phyloP scores from a whole-genome alignment of 2,797 vertebrate genomes.

The Pristis pectinata region DNA sequence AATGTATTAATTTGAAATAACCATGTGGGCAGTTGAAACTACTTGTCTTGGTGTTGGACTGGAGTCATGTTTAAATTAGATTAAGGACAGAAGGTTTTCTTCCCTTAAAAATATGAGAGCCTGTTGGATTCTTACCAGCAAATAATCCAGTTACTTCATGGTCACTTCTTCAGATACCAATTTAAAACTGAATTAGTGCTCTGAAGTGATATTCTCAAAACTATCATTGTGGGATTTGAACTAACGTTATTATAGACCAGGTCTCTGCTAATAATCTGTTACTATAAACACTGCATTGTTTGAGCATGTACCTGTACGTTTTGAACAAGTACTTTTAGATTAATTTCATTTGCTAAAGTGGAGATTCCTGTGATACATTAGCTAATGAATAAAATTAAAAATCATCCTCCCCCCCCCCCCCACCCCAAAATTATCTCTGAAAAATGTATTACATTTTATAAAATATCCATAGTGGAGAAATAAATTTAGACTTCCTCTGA shows the following conservation, averaged over 20 bases:
- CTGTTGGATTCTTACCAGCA: not conserved
- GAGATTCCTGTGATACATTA: not conserved
- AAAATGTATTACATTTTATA: not conserved
- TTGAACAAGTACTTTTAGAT: not conserved
- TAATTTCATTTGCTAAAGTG: not conserved
- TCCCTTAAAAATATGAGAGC: not conserved
- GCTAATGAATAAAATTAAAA: not conserved
- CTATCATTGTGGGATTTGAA: not conserved
- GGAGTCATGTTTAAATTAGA: not conserved
- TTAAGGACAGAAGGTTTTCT: not conserved
- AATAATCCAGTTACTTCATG: not conserved
- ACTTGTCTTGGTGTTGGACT: not conserved
- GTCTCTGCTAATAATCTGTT: not conserved
- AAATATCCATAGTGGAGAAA: not conserved
- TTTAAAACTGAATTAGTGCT: not conserved
- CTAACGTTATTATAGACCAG: not conserved
- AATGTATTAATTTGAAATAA: not conserved
- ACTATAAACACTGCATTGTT: not conserved
- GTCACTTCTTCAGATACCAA: not conserved
- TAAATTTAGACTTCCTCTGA: not conserved
- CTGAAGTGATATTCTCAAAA: not conserved
- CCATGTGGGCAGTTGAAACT: not conserved
- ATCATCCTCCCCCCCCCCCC: not conserved
- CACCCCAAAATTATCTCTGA: not conserved
- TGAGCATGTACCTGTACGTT: not conserved